These are phyloP conservation scores for Platalea minor DNA, from an alignment of 2,797 vertebrate species.

Conservation along the genomic window DNA sequence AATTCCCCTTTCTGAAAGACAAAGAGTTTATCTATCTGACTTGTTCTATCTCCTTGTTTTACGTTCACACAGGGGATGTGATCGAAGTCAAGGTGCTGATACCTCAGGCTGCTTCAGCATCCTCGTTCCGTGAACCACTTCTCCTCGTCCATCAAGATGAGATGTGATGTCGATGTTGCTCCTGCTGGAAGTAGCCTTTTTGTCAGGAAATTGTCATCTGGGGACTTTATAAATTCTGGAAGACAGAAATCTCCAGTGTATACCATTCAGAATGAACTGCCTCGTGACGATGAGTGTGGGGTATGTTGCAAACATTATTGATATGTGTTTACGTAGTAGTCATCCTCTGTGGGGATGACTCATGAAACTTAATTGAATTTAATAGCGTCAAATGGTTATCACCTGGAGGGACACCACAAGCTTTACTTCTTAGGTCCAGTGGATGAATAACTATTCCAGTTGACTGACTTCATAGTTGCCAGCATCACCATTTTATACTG, in stretches of 20 bases:
- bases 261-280: not conserved
- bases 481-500: not conserved
- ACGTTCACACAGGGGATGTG: not conserved
- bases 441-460: not conserved
- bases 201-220: not conserved
- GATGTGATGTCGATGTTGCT: not conserved
- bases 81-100: not conserved
- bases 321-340: rapidly evolving
- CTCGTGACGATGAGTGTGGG: not conserved
- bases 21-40: not conserved
- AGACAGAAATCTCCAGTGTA: not conserved
- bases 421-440: not conserved
- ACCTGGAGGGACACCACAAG: not conserved
- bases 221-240: not conserved
- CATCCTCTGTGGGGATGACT: not conserved
- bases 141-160: not conserved
- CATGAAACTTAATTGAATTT: not conserved
- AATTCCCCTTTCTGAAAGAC: not conserved
- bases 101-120: not conserved
- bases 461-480: not conserved
- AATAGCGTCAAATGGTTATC: not conserved
- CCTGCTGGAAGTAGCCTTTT: not conserved
- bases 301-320: not conserved
- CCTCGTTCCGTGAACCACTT: not conserved
- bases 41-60: not conserved